Percentiles rank a stretch among this genome's conserved stretches.
Evolutionary conservation across 2,113 vertebrate species (phyloP).

Genomic region (Tamias sibiricus): DNA sequence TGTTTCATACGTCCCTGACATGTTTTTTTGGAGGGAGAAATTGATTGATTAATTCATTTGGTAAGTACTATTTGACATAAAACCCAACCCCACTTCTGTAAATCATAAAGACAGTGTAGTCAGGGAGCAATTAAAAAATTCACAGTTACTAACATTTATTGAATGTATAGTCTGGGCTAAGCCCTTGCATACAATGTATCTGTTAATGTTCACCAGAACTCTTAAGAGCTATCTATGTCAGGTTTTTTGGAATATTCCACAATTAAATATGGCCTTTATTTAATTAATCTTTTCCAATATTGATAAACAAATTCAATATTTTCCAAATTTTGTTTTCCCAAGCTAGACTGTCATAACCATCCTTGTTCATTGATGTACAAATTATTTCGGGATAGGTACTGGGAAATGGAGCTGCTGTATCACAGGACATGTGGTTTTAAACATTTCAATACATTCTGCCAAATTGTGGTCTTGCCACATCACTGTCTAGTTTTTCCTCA

Average conservation of each 20-base stretch:
- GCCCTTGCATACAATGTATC: background rate
- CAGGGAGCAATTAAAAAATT: background rate
- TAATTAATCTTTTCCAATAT: background rate
- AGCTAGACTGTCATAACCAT: no score
- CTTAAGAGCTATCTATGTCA: background rate
- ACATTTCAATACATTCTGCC: background rate
- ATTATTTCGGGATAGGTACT: background rate
- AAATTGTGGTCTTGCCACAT: background rate
- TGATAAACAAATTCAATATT: constrained; percentile 3
- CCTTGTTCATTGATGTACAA: background rate
- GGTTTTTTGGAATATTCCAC: background rate
- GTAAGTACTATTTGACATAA: background rate
- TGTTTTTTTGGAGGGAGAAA: background rate
- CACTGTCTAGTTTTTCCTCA: background rate
- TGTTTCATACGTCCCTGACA: background rate
- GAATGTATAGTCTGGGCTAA: background rate
- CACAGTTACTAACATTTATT: background rate
- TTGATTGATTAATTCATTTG: background rate
- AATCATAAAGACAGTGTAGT: background rate
- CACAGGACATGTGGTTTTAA: background rate
- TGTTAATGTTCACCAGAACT: background rate
- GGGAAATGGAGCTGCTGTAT: background rate
- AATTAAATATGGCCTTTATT: background rate
- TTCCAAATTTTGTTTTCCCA: background rate
- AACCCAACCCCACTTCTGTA: background rate